Conservation (phyloP, 2,888 invertebrate genomes). For the Leucozona laternaria region DNA sequence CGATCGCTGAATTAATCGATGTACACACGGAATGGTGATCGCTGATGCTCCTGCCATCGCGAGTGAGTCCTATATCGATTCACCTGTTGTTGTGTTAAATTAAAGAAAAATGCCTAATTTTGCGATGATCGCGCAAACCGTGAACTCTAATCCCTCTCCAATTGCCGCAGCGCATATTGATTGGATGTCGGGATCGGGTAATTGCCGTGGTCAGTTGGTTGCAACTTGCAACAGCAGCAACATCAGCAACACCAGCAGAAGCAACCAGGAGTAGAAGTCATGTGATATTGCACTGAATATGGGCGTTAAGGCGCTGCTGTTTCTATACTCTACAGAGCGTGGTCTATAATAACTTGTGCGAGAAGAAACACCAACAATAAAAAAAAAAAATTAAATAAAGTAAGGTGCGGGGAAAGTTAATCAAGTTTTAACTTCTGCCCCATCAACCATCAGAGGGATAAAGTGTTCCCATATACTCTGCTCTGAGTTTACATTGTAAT, state of each 20-base stretch:
- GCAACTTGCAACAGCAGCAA: slow-evolving; percentile 56
- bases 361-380: background rate
- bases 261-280: slow-evolving; percentile 64
- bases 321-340: slow-evolving; percentile 62
- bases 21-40: slow-evolving; percentile 47
- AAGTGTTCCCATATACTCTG: slow-evolving; percentile 56
- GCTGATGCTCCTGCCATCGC: background rate
- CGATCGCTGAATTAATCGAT: slow-evolving; percentile 62
- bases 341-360: slow-evolving; percentile 63
- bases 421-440: slow-evolving; percentile 54
- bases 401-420: slow-evolving; percentile 60
- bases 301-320: slow-evolving; percentile 72
- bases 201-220: slow-evolving; percentile 64
- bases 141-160: slow-evolving; percentile 74
- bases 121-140: slow-evolving; percentile 72
- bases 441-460: slow-evolving; percentile 9
- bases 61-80: slow-evolving; percentile 42
- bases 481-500: slow-evolving; percentile 48
- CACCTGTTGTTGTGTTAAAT: slow-evolving; percentile 75
- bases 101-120: slow-evolving; percentile 74
- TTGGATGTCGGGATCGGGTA: slow-evolving; percentile 74
- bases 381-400: slow-evolving; percentile 16
- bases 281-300: slow-evolving; percentile 74
- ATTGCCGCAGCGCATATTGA: slow-evolving; percentile 61
- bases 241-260: slow-evolving; percentile 46